phyloP scores from a whole-genome alignment of 2,797 vertebrate genomes.

The Notoglanidium macrostoma region DNA sequence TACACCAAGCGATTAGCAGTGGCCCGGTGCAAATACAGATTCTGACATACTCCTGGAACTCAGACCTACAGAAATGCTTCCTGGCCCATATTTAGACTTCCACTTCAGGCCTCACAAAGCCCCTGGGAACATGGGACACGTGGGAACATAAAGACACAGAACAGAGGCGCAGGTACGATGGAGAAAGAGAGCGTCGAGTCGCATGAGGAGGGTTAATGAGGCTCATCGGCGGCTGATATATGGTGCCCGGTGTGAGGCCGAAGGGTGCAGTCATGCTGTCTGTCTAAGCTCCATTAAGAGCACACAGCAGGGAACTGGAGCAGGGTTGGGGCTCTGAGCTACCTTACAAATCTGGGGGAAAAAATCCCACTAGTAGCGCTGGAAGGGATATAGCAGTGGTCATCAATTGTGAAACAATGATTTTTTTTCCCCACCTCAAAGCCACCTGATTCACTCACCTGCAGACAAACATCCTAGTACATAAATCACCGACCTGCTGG shows the following conservation, averaged over 20 bases:
- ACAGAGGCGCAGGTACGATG: slow-evolving; percentile 24
- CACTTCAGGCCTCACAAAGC: not conserved
- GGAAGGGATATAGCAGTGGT: too few relatives aligned
- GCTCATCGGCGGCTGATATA: slow-evolving; percentile 56
- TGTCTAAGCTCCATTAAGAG: slow-evolving; percentile 62
- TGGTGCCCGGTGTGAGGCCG: slow-evolving; percentile 27
- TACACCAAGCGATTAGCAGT: not conserved
- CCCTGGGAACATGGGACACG: slow-evolving; percentile 23
- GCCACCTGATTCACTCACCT: not conserved
- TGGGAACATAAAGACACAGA: slow-evolving; percentile 40
- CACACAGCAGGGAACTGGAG: slow-evolving; percentile 54
- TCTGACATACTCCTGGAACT: not conserved
- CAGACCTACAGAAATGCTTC: not conserved
- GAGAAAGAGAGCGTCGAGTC: slow-evolving; percentile 48
- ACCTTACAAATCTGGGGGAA: not conserved
- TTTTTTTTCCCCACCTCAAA: not conserved
- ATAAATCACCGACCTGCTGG: not conserved
- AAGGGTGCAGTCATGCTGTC: slow-evolving; percentile 33
- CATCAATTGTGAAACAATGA: not conserved
- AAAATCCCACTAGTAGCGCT: not conserved
- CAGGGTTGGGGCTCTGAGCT: slow-evolving; percentile 17
- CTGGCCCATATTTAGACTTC: slow-evolving; percentile 24
- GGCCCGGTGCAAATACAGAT: not conserved
- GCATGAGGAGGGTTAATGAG: slow-evolving; percentile 60
- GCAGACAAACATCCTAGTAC: not conserved